A percentile compares a stretch with the other conserved stretches of the same genome.
Evolutionary conservation across 2,888 invertebrate genomes (phyloP).

Genomic region (Dorcus hopei): DNA sequence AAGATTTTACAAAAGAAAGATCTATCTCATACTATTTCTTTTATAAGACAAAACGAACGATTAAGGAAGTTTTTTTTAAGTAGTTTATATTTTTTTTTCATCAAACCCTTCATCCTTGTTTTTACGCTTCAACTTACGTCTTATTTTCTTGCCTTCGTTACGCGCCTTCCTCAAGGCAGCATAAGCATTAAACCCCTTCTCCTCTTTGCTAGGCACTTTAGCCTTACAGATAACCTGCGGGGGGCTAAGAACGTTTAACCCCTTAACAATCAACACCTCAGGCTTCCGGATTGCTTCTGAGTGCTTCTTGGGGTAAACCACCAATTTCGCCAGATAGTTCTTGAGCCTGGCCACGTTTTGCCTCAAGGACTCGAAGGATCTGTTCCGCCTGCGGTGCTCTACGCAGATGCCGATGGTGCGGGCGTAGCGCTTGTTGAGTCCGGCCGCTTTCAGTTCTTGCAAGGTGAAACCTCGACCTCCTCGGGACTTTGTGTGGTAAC

Average conservation of each 20-base stretch:
- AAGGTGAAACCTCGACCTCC: conserved; percentile 91
- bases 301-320: conserved; percentile 88
- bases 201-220: conserved; percentile 74
- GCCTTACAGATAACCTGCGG: conserved; percentile 62
- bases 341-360: conserved; percentile 89
- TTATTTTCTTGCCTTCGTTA: conserved; percentile 21
- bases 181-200: conserved; percentile 84
- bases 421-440: conserved; percentile 76
- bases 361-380: conserved; percentile 84
- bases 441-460: conserved; percentile 88
- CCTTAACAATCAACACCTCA: conserved; percentile 38
- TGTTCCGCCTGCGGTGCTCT: conserved; percentile 87
- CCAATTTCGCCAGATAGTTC: conserved; percentile 86
- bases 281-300: conserved; percentile 51
- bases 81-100: background rate
- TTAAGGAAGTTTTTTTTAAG: background rate
- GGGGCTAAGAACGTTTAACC: conserved; percentile 45
- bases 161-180: conserved; percentile 70
- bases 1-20: too few species aligned
- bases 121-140: conserved; percentile 14
- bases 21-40: too few species aligned
- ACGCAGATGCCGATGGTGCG: conserved; percentile 90
- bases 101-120: conserved; percentile 9
- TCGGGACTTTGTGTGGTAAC: conserved; percentile 88
- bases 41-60: background rate